These are phyloP conservation scores for Oscheius myriophilus DNA, from an alignment of 2,888 invertebrate genomes.

Conservation along the genomic window DNA sequence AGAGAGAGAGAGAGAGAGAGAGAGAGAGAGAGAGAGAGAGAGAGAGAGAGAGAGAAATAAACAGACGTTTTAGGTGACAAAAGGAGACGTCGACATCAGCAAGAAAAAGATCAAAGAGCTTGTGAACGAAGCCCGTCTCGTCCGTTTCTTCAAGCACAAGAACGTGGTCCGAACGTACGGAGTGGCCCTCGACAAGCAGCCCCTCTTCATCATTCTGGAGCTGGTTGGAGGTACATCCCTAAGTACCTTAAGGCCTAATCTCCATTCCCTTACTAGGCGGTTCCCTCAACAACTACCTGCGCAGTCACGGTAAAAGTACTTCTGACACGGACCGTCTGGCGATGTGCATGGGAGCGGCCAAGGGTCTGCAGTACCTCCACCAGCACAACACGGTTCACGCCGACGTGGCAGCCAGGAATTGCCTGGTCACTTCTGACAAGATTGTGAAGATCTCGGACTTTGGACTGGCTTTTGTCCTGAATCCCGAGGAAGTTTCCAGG, in stretches of 20 bases:
- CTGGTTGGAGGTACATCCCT: conserved; percentile 28
- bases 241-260: too few relatives aligned
- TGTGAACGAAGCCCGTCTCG: conserved; percentile 23
- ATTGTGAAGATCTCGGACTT: conserved; percentile 46
- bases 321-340: neutral
- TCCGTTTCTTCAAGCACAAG: conserved; percentile 9
- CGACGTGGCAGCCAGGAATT: conserved; percentile 26
- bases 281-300: conserved; percentile 4
- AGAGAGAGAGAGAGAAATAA: neutral
- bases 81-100: too few relatives aligned
- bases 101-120: conserved; percentile 19
- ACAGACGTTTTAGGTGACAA: neutral
- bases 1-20: too few relatives aligned
- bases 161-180: too few relatives aligned
- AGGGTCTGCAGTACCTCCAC: too few relatives aligned
- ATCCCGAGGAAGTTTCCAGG: conserved; percentile 10
- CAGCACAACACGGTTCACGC: too few relatives aligned
- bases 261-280: too few relatives aligned
- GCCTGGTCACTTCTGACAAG: conserved; percentile 11
- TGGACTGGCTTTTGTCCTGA: conserved; percentile 36
- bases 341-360: too few relatives aligned
- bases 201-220: conserved; percentile 15
- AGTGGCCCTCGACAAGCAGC: too few relatives aligned
- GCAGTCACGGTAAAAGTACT: neutral
- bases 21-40: too few relatives aligned